A percentile compares a stretch with the other conserved stretches of the same genome.
phyloP scores from a whole-genome alignment of 2,888 invertebrate species.

The Embidobia sp. region DNA sequence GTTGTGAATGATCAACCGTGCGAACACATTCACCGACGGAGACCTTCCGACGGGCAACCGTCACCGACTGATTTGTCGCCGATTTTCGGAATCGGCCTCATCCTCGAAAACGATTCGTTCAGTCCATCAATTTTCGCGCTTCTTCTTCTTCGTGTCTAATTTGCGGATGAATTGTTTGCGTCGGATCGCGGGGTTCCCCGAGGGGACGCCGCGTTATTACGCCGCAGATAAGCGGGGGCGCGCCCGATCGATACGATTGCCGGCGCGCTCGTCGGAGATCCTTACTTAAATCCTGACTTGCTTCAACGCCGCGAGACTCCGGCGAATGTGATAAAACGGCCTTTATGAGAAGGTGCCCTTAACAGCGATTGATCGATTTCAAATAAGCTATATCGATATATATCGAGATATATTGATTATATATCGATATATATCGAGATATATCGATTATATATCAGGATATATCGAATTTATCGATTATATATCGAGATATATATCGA shows the following conservation, averaged over 20 bases:
- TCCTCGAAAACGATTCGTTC: constrained; percentile 39
- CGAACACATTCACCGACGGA: constrained; percentile 37
- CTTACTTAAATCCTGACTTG: constrained; percentile 30
- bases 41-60: constrained; percentile 73
- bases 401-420: no score
- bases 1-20: constrained; percentile 24
- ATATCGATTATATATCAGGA: no score
- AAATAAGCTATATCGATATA: no score
- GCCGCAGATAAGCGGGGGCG: constrained; percentile 2
- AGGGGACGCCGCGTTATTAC: constrained; percentile 41
- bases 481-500: no score
- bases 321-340: constrained; percentile 44
- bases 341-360: constrained; percentile 40
- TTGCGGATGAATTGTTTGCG: constrained; percentile 44
- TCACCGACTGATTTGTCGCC: constrained; percentile 76
- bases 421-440: no score
- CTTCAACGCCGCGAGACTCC: background rate
- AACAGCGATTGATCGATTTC: constrained; percentile 10
- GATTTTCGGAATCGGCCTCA: constrained; percentile 60
- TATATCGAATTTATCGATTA: no score
- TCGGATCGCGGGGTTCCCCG: constrained; percentile 48
- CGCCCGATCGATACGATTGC: constrained; percentile 40
- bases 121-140: background rate
- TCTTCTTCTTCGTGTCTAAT: background rate
- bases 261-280: constrained; percentile 17